Percentiles rank a stretch among this genome's conserved stretches.
phyloP scores from a whole-genome alignment of 2,113 vertebrate species.

The Acrocephalus arundinaceus region DNA sequence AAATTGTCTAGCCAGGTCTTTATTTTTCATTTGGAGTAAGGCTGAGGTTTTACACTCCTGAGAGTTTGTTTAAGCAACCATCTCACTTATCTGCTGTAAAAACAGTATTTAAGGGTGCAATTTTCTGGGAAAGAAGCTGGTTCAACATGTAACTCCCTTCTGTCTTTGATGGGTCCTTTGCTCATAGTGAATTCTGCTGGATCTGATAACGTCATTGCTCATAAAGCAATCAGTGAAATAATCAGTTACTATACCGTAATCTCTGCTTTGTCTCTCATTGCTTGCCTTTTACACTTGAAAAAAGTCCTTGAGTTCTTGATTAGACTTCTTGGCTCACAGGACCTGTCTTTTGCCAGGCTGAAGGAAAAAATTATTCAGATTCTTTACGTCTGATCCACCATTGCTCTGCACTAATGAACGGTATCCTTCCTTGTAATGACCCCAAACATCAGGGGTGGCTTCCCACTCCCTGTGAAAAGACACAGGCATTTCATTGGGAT shows the following conservation, averaged over 20 bases:
- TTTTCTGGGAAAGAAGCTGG: conserved; percentile 22
- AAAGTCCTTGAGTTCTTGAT: background rate
- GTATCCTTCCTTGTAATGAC: background rate
- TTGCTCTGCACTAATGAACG: conserved; percentile 6
- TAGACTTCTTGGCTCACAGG: conserved; percentile 5
- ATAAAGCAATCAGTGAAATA: conserved; percentile 10
- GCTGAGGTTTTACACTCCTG: background rate
- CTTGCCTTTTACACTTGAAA: conserved; percentile 4
- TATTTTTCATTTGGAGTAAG: background rate
- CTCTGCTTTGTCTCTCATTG: conserved; percentile 8
- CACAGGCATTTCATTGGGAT: background rate
- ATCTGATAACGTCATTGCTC: conserved; percentile 39
- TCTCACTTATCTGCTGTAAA: background rate
- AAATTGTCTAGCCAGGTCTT: background rate
- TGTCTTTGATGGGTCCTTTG: conserved; percentile 32
- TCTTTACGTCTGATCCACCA: conserved; percentile 27
- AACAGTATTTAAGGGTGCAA: background rate
- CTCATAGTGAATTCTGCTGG: conserved; percentile 39
- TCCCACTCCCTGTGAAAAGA: background rate
- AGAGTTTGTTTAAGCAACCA: background rate
- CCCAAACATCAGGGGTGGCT: conserved; percentile 16
- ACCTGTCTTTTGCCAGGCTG: background rate
- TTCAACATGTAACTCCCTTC: conserved; percentile 19
- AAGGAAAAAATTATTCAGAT: conserved; percentile 29
- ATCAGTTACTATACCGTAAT: background rate